phyloP scores from a whole-genome alignment of 2,113 vertebrate species.

The Orycteropus afer region DNA sequence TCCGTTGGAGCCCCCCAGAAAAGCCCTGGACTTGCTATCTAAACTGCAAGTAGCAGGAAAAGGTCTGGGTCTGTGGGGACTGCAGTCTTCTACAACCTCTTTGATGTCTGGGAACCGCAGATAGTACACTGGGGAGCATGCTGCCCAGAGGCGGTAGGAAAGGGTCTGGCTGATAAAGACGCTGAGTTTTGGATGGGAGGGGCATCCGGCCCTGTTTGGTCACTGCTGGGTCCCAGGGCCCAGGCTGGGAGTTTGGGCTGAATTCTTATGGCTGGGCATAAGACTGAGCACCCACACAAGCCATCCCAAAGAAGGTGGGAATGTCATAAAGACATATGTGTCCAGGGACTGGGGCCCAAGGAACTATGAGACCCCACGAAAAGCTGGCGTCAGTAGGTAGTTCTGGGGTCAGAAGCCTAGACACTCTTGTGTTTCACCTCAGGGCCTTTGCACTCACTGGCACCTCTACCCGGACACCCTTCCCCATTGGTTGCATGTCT shows the following conservation, averaged over 20 bases:
- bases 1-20: neutral
- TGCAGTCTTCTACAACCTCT: neutral
- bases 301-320: neutral
- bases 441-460: neutral
- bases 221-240: too few relatives aligned
- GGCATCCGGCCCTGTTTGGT: rapidly evolving
- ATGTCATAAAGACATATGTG: rapidly evolving
- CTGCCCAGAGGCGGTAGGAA: neutral
- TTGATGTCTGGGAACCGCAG: neutral
- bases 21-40: neutral
- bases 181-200: too few relatives aligned
- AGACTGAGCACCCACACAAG: neutral
- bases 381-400: neutral
- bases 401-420: neutral
- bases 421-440: neutral
- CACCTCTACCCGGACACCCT: neutral
- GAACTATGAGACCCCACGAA: neutral
- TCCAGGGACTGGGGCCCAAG: neutral
- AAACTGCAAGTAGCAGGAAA: neutral
- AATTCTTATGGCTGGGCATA: neutral
- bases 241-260: neutral
- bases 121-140: neutral
- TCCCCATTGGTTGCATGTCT: rapidly evolving
- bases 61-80: neutral
- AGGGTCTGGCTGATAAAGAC: neutral